These are phyloP conservation scores for Murina feae DNA, from an alignment of 2,113 vertebrate species.

Conservation along the genomic window DNA sequence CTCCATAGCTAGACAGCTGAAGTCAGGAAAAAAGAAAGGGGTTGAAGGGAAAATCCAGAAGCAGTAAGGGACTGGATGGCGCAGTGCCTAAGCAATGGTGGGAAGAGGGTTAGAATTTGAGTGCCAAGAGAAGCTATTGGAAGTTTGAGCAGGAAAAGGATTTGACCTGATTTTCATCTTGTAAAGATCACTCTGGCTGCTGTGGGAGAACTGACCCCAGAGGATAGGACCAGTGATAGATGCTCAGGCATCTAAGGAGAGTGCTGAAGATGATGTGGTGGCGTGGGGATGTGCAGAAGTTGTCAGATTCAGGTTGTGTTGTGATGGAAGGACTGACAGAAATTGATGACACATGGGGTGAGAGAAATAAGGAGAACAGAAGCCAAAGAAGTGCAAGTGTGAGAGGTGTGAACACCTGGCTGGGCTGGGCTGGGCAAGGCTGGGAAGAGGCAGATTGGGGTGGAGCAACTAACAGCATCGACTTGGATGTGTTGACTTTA, in stretches of 20 bases:
- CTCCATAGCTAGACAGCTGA: neutral
- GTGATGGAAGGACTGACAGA: neutral
- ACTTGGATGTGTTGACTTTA: neutral
- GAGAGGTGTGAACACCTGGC: too few relatives aligned
- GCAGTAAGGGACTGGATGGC: rapidly evolving
- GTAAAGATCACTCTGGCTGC: neutral
- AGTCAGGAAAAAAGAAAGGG: neutral
- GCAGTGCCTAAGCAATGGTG: rapidly evolving
- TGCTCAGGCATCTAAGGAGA: neutral
- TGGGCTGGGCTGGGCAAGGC: neutral
- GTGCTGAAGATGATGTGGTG: neutral
- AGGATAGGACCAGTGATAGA: neutral
- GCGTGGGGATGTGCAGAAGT: neutral
- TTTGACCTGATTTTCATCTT: neutral
- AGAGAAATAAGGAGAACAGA: neutral
- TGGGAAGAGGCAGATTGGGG: neutral
- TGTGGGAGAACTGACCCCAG: neutral
- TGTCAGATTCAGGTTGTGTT: neutral
- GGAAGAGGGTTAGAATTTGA: neutral
- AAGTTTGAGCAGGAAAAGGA: neutral
- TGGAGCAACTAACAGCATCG: neutral
- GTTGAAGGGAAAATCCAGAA: neutral
- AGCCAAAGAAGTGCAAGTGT: neutral
- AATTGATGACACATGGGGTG: neutral
- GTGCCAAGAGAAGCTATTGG: neutral